Evolutionary conservation across 2,113 vertebrate species (phyloP), one percentile per base, ranked within the genome.

Genomic region (Gobius niger): DNA sequence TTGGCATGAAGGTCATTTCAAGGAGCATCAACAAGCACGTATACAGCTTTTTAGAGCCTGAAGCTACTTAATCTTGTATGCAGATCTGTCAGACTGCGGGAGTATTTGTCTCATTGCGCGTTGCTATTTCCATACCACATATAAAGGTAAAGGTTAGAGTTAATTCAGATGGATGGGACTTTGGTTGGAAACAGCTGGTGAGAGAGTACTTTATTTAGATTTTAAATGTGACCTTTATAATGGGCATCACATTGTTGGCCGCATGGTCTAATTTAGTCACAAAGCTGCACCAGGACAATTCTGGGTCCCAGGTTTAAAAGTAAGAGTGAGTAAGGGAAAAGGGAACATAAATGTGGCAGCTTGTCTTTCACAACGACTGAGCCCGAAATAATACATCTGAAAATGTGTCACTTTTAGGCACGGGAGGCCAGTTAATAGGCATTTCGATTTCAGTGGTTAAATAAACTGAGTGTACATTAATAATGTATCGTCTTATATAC

Each of bases 291-390:
- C 49, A 53, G 61, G 11, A 18, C 15, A 68, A 57, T 46, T 15
- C n/a, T 50, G 62, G 18, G 44, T 46, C 41, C 44, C 40, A 71
- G 24, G 52, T 24, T 47, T 4, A 5, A 44, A 69, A 75, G 70
- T 46, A 51, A 75, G 65, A 64, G 59, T 15, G 44, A 70, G 50
- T 51, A 34, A 54, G 63, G 44, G 46, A 71, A 77, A 59, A 62
- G 67, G 41, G 14, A 40, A 8, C 41, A 42, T 60, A 47, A 62
- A 44, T 9, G 46, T 68, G 72, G 73, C 77, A 80, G 70, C 67
- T 59, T 24, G 18, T 64, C 47, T 61, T 41, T 24, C 44, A 34
- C 24, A 34, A 34, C 24, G 5, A 34, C 24, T 3, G 24, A 34
- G 24, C 24, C 24, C 5, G 3, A 34, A 34, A 34, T 34, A 34